Base-by-base conservation (phyloP, 2,797 vertebrate species). In the Urophycis tenuis region DNA sequence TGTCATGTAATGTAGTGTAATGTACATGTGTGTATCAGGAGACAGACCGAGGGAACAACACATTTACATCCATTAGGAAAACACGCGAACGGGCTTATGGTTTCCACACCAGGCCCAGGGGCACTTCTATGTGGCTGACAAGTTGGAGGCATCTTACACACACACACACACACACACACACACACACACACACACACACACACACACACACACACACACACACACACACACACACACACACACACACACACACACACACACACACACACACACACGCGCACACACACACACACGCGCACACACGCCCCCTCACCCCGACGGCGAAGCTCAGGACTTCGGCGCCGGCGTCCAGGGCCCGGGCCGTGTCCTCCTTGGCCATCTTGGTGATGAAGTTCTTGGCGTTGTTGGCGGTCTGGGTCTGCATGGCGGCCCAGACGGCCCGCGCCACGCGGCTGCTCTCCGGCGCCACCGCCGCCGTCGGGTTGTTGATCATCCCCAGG, bases 371-470 rank as follows among this genome's bases (percentile, higher is more conserved):
- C 87, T 99, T 99, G 17, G 94, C 89, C 93, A 99, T 89, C 89
- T 99, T 99, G 84, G 96, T 98, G 92, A 99, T 96, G 90, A 99
- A 98, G 89, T 99, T 99, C 91, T 99, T 99, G 85, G 97, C 97
- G 22, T 96, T 95, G 85, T 93, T 99, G 77, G 96, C 95, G 0
- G 92, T 94, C 81, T 99, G 98, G 0, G 97, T 99, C 88, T 98
- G 96, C 75, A 98, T 93, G 85, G 96, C 94, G 9, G 95, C 91
- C 97, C 96, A 98, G 88, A 99, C 94, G n/a, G 96, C 96, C 81
- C 94, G 92, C 70, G 94, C 89, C 3, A 97, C 90, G 3, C 81
- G 81, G 4, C 93, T 96, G 0, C 88, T 94, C 82, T 94, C 90
- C 0, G 84, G 80, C 0, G 91, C 90, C 2, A 5, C n/a, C 33